Evolutionary conservation across 2,797 vertebrate genomes (phyloP), one percentile per base, ranked within the genome.

Genomic region (Microhierax caerulescens): DNA sequence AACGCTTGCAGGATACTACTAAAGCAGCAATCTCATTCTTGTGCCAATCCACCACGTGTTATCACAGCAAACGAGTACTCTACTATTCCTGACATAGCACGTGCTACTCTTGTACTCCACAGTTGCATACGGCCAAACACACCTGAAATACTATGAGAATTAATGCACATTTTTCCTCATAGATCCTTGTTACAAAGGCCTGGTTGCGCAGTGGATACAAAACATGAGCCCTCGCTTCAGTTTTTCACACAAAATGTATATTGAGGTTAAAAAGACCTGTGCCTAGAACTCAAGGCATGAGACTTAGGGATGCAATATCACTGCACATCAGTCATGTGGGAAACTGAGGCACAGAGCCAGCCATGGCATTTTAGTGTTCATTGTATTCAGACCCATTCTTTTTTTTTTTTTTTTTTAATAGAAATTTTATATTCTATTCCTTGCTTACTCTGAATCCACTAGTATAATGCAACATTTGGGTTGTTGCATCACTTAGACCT

Each of bases 361-460:
- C 9, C 0, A 0, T 22, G 13, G 16, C 5, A 2, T 43, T 74
- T 74, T 11, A 70, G 30, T 7, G 11, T 4, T 75, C 4, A 21
- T 32, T 78, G 57, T 78, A 47, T 57, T 64, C 61, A 41, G 17
- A 5, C 13, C 5, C 1, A 4, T 43, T 43, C 0, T 30, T 10
- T 28, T 20, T 17, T 3, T 34, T 17, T 30, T 15, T 11, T 32
- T 23, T 36, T 28, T 21, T 11, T 3, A 50, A 41, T 21, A 20
- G 23, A 78, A 67, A 32, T 5, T 63, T 85, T 14, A 22, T 16
- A 7, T 19, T 51, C 43, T 37, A 39, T 12, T 13, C 20, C 10
- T 51, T 61, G 6, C 11, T 41, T 85, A 30, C 30, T 57, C 60
- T 60, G 30, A 92, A 75, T 81, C 78, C 22, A 47, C 13, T 23